Percentiles rank a stretch among this genome's conserved stretches.
Evolutionary conservation across 2,888 invertebrate genomes (phyloP).

Genomic region (Cremastinae sp.): DNA sequence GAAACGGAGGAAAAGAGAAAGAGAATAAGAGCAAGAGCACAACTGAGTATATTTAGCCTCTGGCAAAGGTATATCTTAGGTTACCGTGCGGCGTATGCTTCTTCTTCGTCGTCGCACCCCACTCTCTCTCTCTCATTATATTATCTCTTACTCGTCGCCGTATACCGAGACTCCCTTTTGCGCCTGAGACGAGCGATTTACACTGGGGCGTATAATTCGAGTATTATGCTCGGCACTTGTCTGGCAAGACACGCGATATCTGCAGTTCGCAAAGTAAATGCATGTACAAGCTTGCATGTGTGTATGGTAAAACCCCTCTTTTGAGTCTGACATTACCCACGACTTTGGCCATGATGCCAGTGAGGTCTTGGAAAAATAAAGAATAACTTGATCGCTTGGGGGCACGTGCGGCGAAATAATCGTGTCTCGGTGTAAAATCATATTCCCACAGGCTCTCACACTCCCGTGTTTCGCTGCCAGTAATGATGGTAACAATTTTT

Average conservation of each 20-base stretch:
- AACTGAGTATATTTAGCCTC: conserved; percentile 56
- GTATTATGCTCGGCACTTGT: conserved; percentile 68
- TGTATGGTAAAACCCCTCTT: conserved; percentile 20
- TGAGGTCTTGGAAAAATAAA: conserved; percentile 43
- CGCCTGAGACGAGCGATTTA: conserved; percentile 58
- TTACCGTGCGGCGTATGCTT: conserved; percentile 62
- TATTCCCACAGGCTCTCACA: conserved; percentile 58
- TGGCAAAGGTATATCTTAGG: conserved; percentile 61
- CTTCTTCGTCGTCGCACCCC: conserved; percentile 44
- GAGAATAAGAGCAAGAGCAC: conserved; percentile 5
- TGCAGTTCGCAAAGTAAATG: conserved; percentile 55
- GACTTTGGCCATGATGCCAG: conserved; percentile 54
- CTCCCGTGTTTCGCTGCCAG: conserved; percentile 41
- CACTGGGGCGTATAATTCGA: conserved; percentile 69
- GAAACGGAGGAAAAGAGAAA: conserved; percentile 20
- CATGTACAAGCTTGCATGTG: conserved; percentile 11
- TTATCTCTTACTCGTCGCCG: conserved; percentile 39
- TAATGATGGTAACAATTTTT: conserved; percentile 58
- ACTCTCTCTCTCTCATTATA: conserved; percentile 56
- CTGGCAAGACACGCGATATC: conserved; percentile 71
- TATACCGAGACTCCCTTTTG: conserved; percentile 35
- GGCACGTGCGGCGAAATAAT: conserved; percentile 58
- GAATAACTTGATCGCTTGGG: conserved; percentile 53
- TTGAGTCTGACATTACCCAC: conserved; percentile 47
- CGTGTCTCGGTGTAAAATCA: conserved; percentile 61